A percentile compares a stretch with the other conserved stretches of the same genome.
Conservation (phyloP, 2,888 invertebrate species). For the Epirrita christyi region DNA sequence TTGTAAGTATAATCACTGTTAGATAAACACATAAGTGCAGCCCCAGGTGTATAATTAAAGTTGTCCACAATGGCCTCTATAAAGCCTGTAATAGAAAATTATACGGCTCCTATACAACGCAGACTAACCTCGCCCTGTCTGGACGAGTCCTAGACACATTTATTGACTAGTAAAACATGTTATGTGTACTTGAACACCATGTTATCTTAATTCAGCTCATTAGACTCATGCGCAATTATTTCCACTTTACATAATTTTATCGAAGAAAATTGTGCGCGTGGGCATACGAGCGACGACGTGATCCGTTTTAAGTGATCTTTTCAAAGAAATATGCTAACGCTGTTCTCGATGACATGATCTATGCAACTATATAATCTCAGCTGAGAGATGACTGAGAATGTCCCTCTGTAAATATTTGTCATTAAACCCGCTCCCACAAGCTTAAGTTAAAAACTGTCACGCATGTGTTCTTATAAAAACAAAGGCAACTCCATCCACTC, state of each 20-base stretch:
- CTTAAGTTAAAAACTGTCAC: slow-evolving; percentile 55
- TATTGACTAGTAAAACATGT: slow-evolving; percentile 68
- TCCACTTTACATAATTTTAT: slow-evolving; percentile 79
- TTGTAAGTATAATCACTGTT: slow-evolving; percentile 21
- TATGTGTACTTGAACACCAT: slow-evolving; percentile 55
- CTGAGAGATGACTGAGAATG: slow-evolving; percentile 9
- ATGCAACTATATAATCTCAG: slow-evolving; percentile 31
- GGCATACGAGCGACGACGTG: slow-evolving; percentile 62
- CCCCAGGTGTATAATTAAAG: slow-evolving; percentile 27
- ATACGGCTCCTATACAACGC: slow-evolving; percentile 39
- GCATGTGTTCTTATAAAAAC: slow-evolving; percentile 55
- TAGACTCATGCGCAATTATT: slow-evolving; percentile 67
- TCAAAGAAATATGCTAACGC: slow-evolving; percentile 69
- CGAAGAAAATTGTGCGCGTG: slow-evolving; percentile 76
- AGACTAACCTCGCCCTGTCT: slow-evolving; percentile 52
- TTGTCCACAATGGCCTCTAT: slow-evolving; percentile 28
- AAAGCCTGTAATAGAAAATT: slow-evolving; percentile 32
- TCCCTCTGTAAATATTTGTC: slow-evolving; percentile 43
- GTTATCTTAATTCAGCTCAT: slow-evolving; percentile 79
- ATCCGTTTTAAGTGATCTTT: slow-evolving; percentile 69
- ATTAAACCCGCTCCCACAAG: slow-evolving; percentile 61
- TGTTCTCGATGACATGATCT: slow-evolving; percentile 30
- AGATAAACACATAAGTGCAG: slow-evolving; percentile 26
- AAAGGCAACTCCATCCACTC: slow-evolving; percentile 60
- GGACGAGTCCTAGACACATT: slow-evolving; percentile 65